Evolutionary conservation across 2,888 invertebrate genomes (phyloP).

Genomic region (Atethmia centrago): DNA sequence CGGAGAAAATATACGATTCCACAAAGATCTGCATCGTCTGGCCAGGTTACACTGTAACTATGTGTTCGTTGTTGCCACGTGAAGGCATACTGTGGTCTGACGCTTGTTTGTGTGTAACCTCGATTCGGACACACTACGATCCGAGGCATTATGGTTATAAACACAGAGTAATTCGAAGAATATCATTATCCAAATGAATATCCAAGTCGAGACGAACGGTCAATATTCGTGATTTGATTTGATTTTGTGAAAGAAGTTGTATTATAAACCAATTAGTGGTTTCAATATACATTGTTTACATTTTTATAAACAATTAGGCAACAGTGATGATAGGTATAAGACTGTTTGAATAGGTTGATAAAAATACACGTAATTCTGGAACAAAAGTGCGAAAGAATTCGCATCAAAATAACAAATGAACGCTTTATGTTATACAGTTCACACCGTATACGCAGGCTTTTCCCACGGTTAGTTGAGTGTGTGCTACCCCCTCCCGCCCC

Average conservation of each 20-base stretch:
- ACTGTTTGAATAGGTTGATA: slow-evolving; percentile 29
- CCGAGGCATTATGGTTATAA: slow-evolving; percentile 87
- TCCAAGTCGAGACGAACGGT: slow-evolving; percentile 78
- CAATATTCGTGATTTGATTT: slow-evolving; percentile 77
- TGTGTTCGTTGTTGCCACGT: slow-evolving; percentile 89
- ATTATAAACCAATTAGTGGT: slow-evolving; percentile 46
- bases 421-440: slow-evolving; percentile 79
- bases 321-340: slow-evolving; percentile 13
- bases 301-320: slow-evolving; percentile 28
- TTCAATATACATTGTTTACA: slow-evolving; percentile 15
- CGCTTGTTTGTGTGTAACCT: slow-evolving; percentile 87
- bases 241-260: slow-evolving; percentile 66
- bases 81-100: slow-evolving; percentile 81
- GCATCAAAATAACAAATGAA: slow-evolving; percentile 83
- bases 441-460: slow-evolving; percentile 83
- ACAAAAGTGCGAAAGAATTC: slow-evolving; percentile 76
- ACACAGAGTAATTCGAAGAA: slow-evolving; percentile 89
- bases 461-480: slow-evolving; percentile 86
- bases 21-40: slow-evolving; percentile 74
- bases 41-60: slow-evolving; percentile 79
- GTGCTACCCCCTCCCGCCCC: slow-evolving; percentile 75
- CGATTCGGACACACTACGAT: slow-evolving; percentile 88
- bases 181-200: slow-evolving; percentile 89
- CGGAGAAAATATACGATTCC: slow-evolving; percentile 79
- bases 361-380: slow-evolving; percentile 42